Conservation (phyloP, 1,140 invertebrate species). For the Hyles euphorbiae region DNA sequence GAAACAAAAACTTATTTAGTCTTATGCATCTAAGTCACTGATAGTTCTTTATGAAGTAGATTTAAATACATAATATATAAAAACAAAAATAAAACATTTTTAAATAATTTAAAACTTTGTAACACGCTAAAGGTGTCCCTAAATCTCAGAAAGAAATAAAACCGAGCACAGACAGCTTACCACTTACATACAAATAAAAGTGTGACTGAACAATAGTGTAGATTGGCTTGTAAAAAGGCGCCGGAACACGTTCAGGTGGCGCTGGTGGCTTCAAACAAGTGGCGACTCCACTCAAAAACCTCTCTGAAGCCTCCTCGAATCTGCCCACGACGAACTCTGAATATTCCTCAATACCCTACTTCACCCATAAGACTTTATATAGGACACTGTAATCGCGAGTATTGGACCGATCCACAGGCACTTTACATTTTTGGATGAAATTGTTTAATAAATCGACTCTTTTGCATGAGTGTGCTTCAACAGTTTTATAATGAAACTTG, state of each 20-base stretch:
- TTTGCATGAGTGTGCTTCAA: background rate
- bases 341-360: slow-evolving; percentile 33
- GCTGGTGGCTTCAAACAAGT: slow-evolving; percentile 28
- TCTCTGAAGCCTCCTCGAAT: slow-evolving; percentile 34
- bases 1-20: too few species aligned
- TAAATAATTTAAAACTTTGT: too few species aligned
- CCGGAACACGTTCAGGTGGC: slow-evolving; percentile 39
- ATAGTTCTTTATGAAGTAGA: too few species aligned
- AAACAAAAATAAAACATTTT: too few species aligned
- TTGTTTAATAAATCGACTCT: background rate
- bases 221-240: slow-evolving; percentile 34
- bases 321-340: slow-evolving; percentile 34
- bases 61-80: too few species aligned
- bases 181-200: background rate
- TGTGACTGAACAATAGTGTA: slow-evolving; percentile 27
- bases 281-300: slow-evolving; percentile 20
- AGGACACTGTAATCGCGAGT: slow-evolving; percentile 1
- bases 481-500: too few species aligned
- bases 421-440: too few species aligned
- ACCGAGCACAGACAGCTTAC: background rate
- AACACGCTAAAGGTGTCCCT: too few species aligned
- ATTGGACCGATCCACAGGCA: too few species aligned
- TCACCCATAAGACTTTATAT: slow-evolving; percentile 5
- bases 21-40: too few species aligned
- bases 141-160: too few species aligned